phyloP scores from a whole-genome alignment of 2,113 vertebrate species.

The Murina feae region DNA sequence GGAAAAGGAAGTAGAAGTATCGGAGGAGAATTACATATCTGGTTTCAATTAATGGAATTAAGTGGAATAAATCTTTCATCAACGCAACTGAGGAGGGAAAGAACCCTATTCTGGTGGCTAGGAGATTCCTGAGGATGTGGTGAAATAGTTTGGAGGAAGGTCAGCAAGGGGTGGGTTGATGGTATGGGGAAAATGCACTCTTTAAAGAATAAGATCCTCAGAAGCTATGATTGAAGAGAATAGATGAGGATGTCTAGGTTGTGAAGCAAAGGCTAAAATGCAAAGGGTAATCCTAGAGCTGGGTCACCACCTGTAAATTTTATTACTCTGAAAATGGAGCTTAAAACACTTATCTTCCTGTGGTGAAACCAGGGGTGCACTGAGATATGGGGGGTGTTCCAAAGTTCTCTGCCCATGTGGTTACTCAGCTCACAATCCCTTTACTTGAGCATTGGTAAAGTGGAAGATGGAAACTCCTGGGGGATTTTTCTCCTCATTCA shows the following conservation, averaged over 20 bases:
- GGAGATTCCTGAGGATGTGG: background rate
- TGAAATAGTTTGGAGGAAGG: background rate
- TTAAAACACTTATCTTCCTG: background rate
- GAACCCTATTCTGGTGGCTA: background rate
- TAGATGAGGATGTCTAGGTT: background rate
- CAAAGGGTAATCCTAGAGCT: background rate
- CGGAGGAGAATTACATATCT: background rate
- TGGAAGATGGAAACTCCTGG: slow-evolving; percentile 42
- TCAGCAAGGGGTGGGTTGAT: background rate
- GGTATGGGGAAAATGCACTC: background rate
- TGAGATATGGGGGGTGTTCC: background rate
- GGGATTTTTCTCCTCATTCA: slow-evolving; percentile 49
- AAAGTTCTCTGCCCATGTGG: background rate
- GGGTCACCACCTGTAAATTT: background rate
- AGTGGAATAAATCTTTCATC: background rate
- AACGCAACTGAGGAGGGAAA: background rate
- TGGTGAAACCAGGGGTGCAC: background rate
- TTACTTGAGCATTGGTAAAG: background rate
- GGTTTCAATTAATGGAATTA: background rate
- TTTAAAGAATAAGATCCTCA: background rate
- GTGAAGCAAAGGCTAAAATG: background rate
- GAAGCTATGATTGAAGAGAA: background rate
- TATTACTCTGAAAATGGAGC: background rate
- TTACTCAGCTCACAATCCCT: background rate
- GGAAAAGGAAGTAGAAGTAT: background rate